These are phyloP conservation scores for Volucella inflata DNA, from an alignment of 2,888 invertebrate genomes.

Conservation along the genomic window DNA sequence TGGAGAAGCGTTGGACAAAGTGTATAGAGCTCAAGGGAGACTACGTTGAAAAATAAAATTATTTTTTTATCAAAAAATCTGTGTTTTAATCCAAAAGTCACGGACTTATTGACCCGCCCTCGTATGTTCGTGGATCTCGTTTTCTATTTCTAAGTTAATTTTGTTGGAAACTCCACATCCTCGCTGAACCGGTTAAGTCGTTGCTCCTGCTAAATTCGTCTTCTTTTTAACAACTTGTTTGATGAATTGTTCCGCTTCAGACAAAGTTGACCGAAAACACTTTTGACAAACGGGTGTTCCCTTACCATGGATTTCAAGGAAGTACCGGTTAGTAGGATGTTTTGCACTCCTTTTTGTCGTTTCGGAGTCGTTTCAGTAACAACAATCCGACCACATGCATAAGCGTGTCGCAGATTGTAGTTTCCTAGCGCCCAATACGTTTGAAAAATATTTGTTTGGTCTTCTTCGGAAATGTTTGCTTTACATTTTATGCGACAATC, in stretches of 20 bases:
- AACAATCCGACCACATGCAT: constrained; percentile 31
- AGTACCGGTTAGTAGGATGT: constrained; percentile 3
- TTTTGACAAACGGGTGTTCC: constrained; percentile 28
- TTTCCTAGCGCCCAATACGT: constrained; percentile 33
- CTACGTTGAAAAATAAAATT: too few relatives aligned
- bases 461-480: constrained; percentile 4
- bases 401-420: constrained; percentile 33
- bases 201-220: background rate
- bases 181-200: constrained; percentile 1
- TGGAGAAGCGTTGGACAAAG: constrained; percentile 17
- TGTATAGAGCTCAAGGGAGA: too few relatives aligned
- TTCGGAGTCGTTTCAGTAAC: constrained; percentile 12
- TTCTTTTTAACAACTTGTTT: constrained; percentile 28
- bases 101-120: too few relatives aligned
- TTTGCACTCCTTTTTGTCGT: constrained; percentile 16
- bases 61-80: too few relatives aligned
- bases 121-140: constrained; percentile 18
- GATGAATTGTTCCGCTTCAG: constrained; percentile 10
- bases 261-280: constrained; percentile 17
- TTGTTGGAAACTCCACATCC: constrained; percentile 10
- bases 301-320: constrained; percentile 13
- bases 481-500: constrained; percentile 15
- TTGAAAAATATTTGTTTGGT: constrained; percentile 14
- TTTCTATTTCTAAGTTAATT: constrained; percentile 8
- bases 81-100: too few relatives aligned